Evolutionary conservation across 2,888 invertebrate genomes (phyloP), one percentile per base, ranked within the genome.

Genomic region (Athalia rosae): DNA sequence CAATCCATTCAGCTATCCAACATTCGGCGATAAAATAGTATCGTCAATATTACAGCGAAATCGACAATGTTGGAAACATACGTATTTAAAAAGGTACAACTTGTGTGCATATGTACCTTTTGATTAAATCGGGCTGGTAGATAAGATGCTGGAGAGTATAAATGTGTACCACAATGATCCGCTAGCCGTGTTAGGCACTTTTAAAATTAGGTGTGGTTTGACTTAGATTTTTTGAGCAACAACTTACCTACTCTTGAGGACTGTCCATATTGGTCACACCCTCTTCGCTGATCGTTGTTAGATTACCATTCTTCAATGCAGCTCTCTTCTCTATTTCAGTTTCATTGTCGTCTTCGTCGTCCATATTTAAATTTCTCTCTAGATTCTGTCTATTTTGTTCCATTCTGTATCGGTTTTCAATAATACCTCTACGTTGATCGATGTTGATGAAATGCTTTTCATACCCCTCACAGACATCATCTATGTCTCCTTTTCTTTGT

Each of bases 231-330:
- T 69, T 81, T 79, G 77, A 76, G 79, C 79, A 80, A 78, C 61
- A 59, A 67, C 63, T 84, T 80, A 28, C 28, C 28, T 28, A 86
- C 76, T 85, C 86, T n/a, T 81, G 80, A 59, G 82, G 81, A 81
- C 84, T 85, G 43, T 86, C 87, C 41, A 81, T 77, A 15, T 79
- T 76, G 71, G 83, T 84, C 48, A 80, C 78, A 71, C 81, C 83
- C 78, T 87, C 87, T 77, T 87, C 87, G 59, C 82, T 86, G 76
- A 87, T 87, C 13, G 87, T 87, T 58, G 86, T 85, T 53, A 87
- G 81, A 79, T 83, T 83, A 71, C 83, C 80, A 53, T 82, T 84
- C 41, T 81, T 82, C 41, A 78, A 78, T 41, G 71, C 79, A n/a
- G 80, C 79, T 9, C 80, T 79, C 15, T 82, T 82, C 15, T 79